Percentiles rank a stretch among this genome's conserved stretches.
phyloP scores from a whole-genome alignment of 2,888 invertebrate species.

The Lochmaea capreae region DNA sequence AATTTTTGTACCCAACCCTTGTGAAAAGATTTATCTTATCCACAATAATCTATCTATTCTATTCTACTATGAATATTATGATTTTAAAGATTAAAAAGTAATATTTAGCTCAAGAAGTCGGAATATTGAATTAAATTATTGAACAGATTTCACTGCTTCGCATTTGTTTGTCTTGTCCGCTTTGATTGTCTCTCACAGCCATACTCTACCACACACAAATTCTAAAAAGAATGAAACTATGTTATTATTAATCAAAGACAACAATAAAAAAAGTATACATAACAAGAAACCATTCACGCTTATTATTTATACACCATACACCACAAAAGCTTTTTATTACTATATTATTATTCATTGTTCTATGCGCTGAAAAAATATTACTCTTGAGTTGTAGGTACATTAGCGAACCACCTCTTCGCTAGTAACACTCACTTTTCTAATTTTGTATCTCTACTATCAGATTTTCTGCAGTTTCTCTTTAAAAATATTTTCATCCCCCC shows the following conservation, averaged over 20 bases:
- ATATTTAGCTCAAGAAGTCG: conserved; percentile 33
- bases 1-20: too few species aligned
- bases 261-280: not conserved
- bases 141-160: conserved; percentile 35
- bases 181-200: conserved; percentile 47
- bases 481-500: too few species aligned
- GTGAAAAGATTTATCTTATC: too few species aligned
- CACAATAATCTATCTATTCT: too few species aligned
- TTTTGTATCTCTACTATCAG: too few species aligned
- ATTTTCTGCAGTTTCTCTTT: too few species aligned
- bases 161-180: conserved; percentile 50
- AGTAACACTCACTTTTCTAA: too few species aligned
- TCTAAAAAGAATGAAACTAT: conserved; percentile 6
- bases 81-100: conserved; percentile 31
- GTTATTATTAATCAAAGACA: not conserved
- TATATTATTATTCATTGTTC: not conserved
- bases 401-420: too few species aligned
- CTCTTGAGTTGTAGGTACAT: too few species aligned
- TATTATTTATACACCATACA: conserved; percentile 4
- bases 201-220: conserved; percentile 1
- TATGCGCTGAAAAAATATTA: not conserved
- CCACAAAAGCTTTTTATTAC: not conserved
- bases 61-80: conserved; percentile 15
- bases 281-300: conserved; percentile 22
- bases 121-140: not conserved